Base-by-base conservation (phyloP, 2,888 invertebrate species). In the Calephelis perditalis region DNA sequence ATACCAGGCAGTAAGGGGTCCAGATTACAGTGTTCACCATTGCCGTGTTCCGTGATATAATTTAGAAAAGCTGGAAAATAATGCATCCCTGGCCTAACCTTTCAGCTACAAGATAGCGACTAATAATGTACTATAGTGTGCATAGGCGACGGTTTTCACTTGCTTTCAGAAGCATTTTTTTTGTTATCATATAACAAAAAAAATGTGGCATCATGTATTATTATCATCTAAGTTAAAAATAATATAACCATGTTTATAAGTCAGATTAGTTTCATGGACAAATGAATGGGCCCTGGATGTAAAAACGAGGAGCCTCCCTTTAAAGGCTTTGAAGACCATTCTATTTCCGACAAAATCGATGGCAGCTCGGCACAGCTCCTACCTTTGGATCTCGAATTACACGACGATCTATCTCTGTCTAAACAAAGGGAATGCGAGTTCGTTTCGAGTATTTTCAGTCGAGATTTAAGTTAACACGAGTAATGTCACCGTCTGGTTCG, bases 311-410 rank as follows among this genome's bases (percentile, higher is more conserved):
- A 52, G 26, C 49, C 8, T 49, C 47, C 15, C 49, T 35, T 52
- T 45, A 26, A 26, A 57, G 57, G 45, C 15, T 15, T 26, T 15
- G 40, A 11, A 58, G 55, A 15, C 46, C 59, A 56, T 55, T 62
- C 63, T 63, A 66, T 66, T 66, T 65, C 60, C 62, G 62, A 62
- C 56, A 46, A 59, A 62, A 63, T 65, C 65, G 66, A 66, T 66
- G 52, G 55, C 58, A 58, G 37, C 62, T 35, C 47, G 45, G 11
- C 44, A 60, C 46, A 56, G 60, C 58, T 15, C 60, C 59, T 60
- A 65, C 64, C 58, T 64, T 43, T 54, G 56, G 44, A 64, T 61
- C 59, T 65, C 65, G 61, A 59, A 52, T 52, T 52, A 52, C 49
- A 35, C 15, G 35, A 26, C 26, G 35, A 26, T 10, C 8, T 26